phyloP scores from a whole-genome alignment of 2,113 vertebrate genomes.

The Uropsilus gracilis region DNA sequence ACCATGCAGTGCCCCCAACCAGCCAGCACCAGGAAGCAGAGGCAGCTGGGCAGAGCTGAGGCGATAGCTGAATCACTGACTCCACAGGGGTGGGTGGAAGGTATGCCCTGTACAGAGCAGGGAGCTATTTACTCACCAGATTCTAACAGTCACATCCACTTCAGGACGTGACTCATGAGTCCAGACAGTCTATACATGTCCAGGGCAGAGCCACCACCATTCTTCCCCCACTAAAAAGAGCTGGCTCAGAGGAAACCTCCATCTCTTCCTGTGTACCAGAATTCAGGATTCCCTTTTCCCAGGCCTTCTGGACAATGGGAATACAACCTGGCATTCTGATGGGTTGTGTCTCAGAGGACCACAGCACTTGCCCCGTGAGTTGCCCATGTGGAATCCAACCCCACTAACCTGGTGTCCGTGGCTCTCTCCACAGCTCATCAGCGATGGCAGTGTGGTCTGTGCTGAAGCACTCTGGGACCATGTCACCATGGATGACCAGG shows the following conservation, averaged over 20 bases:
- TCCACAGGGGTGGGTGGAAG: neutral
- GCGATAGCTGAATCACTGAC: neutral
- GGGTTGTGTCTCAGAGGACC: neutral
- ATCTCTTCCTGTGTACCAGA: neutral
- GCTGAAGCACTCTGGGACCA: slow-evolving; percentile 99
- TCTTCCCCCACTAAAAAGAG: neutral
- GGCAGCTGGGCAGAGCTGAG: neutral
- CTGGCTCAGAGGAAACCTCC: neutral
- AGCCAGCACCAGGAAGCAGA: neutral
- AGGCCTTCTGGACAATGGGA: neutral
- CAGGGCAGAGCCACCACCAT: too few species aligned
- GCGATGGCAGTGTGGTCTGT: slow-evolving; percentile 96
- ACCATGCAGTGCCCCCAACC: too few species aligned
- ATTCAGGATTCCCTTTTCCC: neutral
- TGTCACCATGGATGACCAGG: slow-evolving; percentile 98
- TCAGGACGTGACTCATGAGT: neutral
- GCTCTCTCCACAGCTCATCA: slow-evolving; percentile 92
- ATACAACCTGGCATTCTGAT: too few species aligned
- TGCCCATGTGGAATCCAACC: neutral
- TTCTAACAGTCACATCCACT: neutral
- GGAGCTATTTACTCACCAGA: too few species aligned
- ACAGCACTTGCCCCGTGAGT: neutral
- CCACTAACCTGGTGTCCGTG: neutral
- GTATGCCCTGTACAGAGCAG: too few species aligned
- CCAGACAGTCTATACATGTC: neutral